phyloP scores from a whole-genome alignment of 2,113 vertebrate genomes.

The Podocnemis expansa region DNA sequence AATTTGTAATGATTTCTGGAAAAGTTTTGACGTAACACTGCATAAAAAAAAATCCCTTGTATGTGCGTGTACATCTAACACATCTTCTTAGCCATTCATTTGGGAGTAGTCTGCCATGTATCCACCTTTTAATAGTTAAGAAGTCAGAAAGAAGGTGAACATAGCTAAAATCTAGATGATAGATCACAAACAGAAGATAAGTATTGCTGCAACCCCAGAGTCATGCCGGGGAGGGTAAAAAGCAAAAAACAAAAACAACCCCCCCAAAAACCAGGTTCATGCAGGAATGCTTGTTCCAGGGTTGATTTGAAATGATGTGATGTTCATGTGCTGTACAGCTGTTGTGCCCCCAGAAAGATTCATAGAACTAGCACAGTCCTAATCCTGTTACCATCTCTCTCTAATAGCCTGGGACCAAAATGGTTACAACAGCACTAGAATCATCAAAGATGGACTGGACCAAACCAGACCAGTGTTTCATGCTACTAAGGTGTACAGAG shows the following conservation, averaged over 20 bases:
- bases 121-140: not conserved
- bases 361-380: not conserved
- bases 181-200: fast-evolving
- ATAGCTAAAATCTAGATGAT: not conserved
- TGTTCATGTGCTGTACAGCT: not conserved
- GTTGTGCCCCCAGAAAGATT: not conserved
- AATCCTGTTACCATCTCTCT: not conserved
- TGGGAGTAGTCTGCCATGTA: not conserved
- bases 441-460: not conserved
- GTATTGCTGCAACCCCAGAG: not conserved
- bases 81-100: not conserved
- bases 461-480: not conserved
- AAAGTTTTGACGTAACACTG: not conserved
- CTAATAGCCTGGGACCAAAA: not conserved
- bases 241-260: no score
- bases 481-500: not conserved
- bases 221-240: not conserved
- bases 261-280: not conserved
- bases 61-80: fast-evolving
- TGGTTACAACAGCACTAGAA: not conserved
- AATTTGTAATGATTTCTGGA: conserved; percentile 28
- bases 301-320: not conserved
- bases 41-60: not conserved
- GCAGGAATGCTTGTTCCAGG: not conserved
- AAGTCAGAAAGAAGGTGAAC: not conserved